These are phyloP conservation scores for Drosophila nigricruria DNA, from an alignment of 2,888 invertebrate genomes.

Conservation along the genomic window DNA sequence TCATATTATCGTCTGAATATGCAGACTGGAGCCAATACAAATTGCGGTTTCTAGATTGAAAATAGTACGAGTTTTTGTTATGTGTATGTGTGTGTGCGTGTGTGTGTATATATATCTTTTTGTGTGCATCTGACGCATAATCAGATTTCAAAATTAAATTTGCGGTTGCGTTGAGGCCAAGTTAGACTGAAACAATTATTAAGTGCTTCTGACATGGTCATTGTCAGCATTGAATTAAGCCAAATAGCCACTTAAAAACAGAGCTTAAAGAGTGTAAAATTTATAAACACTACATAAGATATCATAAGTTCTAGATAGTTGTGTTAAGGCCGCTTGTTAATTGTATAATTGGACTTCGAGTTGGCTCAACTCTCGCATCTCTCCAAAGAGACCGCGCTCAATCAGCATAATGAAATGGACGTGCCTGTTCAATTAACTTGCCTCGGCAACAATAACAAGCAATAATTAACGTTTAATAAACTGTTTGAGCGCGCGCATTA, in stretches of 20 bases:
- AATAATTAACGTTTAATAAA: conserved; percentile 77
- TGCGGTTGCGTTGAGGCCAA: conserved; percentile 42
- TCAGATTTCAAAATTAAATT: conserved; percentile 74
- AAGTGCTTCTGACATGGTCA: conserved; percentile 32
- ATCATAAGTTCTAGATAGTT: neutral
- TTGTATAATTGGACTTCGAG: conserved; percentile 5
- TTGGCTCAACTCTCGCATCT: conserved; percentile 8
- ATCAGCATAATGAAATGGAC: conserved; percentile 71
- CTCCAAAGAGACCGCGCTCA: conserved; percentile 35
- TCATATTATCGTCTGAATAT: conserved; percentile 17
- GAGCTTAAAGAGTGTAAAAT: neutral
- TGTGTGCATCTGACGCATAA: conserved; percentile 63
- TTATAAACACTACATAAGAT: no score
- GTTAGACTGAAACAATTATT: conserved; percentile 33
- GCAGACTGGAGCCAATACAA: conserved; percentile 55
- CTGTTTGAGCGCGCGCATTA: conserved; percentile 47
- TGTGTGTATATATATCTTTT: conserved; percentile 19
- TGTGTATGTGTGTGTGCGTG: neutral
- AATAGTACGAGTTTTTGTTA: conserved; percentile 38
- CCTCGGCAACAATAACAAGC: conserved; percentile 66
- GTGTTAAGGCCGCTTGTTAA: neutral
- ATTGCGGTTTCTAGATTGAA: conserved; percentile 75
- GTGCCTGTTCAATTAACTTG: conserved; percentile 66
- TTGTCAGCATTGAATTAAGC: conserved; percentile 5
- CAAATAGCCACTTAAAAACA: neutral